These are phyloP conservation scores for Dipodomys stephensi DNA, from an alignment of 2,113 vertebrate species.

Conservation along the genomic window DNA sequence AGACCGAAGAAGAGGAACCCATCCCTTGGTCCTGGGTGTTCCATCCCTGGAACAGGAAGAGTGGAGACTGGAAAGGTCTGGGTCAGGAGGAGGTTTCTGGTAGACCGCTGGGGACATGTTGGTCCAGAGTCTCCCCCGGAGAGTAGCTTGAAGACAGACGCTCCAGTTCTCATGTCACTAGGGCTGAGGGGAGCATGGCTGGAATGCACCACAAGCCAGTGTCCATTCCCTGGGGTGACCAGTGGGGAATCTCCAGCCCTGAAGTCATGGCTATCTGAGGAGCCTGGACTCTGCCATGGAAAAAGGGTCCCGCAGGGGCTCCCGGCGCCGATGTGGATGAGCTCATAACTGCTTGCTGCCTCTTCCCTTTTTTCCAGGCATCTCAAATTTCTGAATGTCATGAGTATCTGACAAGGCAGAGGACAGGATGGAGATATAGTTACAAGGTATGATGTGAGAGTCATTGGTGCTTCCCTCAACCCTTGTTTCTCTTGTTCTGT, in stretches of 20 bases:
- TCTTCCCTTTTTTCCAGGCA: constrained; percentile 74
- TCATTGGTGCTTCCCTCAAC: too few species aligned
- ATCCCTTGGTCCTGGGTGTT: constrained; percentile 33
- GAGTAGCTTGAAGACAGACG: constrained; percentile 71
- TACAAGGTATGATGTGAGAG: neutral
- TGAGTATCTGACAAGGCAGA: constrained; percentile 36
- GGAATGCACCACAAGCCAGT: constrained; percentile 76
- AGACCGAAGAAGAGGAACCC: neutral
- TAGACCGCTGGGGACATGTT: neutral
- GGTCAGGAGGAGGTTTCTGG: constrained; percentile 54
- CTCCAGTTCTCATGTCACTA: constrained; percentile 75
- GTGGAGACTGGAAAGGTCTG: constrained; percentile 46
- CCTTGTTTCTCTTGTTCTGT: neutral
- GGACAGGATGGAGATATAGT: neutral
- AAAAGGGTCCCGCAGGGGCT: constrained; percentile 78
- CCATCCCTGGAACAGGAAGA: constrained; percentile 62
- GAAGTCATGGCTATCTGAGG: constrained; percentile 73
- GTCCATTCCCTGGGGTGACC: constrained; percentile 70
- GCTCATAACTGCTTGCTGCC: constrained; percentile 62
- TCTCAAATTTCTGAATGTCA: constrained; percentile 77
- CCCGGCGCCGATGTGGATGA: constrained; percentile 74
- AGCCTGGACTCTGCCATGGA: constrained; percentile 77
- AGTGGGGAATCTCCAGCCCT: constrained; percentile 77
- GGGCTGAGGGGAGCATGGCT: constrained; percentile 65
- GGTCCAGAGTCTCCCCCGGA: constrained; percentile 64